Evolutionary conservation across 2,113 vertebrate species (phyloP).

Genomic region (Mesocricetus auratus): DNA sequence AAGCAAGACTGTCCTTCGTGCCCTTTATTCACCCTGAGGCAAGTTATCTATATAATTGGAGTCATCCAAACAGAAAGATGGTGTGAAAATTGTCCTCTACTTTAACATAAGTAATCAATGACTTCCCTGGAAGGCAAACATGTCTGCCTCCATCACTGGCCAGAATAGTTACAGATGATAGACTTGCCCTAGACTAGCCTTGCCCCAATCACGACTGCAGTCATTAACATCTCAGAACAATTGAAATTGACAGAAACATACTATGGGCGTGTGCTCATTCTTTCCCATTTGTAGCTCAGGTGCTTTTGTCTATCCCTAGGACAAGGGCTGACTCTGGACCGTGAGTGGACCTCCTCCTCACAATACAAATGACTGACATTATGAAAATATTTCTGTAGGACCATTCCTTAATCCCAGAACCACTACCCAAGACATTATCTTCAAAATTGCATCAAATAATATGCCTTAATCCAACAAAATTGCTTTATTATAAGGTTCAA

Average conservation of each 20-base stretch:
- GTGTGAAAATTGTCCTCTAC: background rate
- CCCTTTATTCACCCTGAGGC: background rate
- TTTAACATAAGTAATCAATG: background rate
- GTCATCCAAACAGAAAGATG: background rate
- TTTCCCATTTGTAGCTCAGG: background rate
- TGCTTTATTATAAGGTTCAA: background rate
- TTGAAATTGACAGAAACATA: background rate
- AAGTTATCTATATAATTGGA: background rate
- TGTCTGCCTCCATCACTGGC: background rate
- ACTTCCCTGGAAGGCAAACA: background rate
- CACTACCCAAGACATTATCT: background rate
- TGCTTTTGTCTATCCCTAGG: too few relatives aligned
- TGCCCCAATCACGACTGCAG: background rate
- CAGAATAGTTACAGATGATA: background rate
- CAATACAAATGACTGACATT: background rate
- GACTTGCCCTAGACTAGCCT: background rate
- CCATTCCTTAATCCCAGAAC: background rate
- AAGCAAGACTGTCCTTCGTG: background rate
- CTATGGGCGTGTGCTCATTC: fast-evolving
- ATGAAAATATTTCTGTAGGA: background rate
- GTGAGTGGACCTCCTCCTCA: background rate
- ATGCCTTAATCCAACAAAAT: background rate
- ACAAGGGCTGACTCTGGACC: background rate
- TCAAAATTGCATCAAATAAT: background rate
- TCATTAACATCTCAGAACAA: background rate